phyloP scores from a whole-genome alignment of 2,797 vertebrate species.

The Mormyrops attenuatus region DNA sequence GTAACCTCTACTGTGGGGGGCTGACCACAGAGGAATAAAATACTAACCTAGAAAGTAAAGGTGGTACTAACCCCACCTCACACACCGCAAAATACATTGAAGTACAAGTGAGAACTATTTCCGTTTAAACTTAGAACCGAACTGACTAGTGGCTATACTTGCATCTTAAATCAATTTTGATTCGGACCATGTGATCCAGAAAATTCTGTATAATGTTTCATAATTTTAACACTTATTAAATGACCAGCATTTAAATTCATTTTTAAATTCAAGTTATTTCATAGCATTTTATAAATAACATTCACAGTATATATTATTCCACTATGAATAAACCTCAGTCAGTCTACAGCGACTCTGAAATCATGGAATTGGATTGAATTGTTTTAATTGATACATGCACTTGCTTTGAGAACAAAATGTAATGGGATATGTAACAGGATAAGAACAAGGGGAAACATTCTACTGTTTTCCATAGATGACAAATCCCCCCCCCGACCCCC shows the following conservation, averaged over 20 bases:
- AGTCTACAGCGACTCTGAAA: not conserved
- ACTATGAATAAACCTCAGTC: not conserved
- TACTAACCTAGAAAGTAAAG: not conserved
- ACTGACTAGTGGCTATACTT: not conserved
- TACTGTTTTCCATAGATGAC: not conserved
- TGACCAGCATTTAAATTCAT: not conserved
- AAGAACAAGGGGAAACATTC: not conserved
- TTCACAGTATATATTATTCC: not conserved
- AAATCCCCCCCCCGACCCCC: not conserved
- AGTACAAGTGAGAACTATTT: not conserved
- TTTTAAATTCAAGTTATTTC: not conserved
- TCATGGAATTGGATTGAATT: not conserved
- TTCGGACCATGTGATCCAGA: not conserved
- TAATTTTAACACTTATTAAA: not conserved
- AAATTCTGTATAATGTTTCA: not conserved
- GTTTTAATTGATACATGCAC: not conserved
- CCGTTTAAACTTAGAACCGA: not conserved
- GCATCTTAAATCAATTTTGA: not conserved
- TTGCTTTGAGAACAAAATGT: not conserved
- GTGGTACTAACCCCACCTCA: not conserved
- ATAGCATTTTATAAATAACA: not conserved
- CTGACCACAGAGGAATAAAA: not conserved
- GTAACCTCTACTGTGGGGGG: not conserved
- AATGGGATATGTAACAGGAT: not conserved
- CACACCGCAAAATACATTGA: not conserved